Percentiles rank a stretch among this genome's conserved stretches.
Conservation (phyloP, 1,140 invertebrate species). For the Aradophagus sp. region DNA sequence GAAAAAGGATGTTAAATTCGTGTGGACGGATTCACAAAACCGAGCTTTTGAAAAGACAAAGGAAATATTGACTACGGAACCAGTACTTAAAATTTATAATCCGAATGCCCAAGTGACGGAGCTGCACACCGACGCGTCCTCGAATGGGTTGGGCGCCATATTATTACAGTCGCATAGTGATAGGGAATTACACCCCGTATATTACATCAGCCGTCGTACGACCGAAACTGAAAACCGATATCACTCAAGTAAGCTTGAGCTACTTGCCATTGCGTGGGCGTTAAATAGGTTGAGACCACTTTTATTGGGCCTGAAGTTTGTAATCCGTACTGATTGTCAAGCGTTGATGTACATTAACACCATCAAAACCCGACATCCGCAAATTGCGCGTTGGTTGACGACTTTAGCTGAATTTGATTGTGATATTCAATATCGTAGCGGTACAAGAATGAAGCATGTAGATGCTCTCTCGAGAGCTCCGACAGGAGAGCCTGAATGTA, state of each 20-base stretch:
- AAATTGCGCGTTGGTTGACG: conserved; percentile 3
- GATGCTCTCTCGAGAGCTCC: conserved; percentile 18
- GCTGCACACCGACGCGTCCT: neutral
- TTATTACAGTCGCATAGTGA: neutral
- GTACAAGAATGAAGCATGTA: conserved; percentile 14
- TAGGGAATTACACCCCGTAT: neutral
- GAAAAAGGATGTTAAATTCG: neutral
- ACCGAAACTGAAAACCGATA: neutral
- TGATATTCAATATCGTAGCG: conserved; percentile 15
- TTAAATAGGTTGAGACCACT: neutral
- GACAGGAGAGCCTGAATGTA: neutral
- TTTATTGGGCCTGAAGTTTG: neutral
- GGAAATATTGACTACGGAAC: neutral
- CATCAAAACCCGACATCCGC: conserved; percentile 1
- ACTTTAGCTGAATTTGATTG: conserved; percentile 6
- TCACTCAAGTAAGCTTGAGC: neutral
- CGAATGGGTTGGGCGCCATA: neutral
- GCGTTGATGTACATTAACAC: neutral
- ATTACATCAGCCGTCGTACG: neutral
- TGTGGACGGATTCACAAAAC: neutral
- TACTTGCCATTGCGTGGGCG: neutral
- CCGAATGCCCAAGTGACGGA: neutral
- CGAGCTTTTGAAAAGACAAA: neutral
- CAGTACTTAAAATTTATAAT: neutral
- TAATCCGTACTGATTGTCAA: neutral